Percentiles rank a stretch among this genome's conserved stretches.
These are phyloP conservation scores for Lophotriccus pileatus DNA, from an alignment of 2,797 vertebrate genomes.

Conservation along the genomic window DNA sequence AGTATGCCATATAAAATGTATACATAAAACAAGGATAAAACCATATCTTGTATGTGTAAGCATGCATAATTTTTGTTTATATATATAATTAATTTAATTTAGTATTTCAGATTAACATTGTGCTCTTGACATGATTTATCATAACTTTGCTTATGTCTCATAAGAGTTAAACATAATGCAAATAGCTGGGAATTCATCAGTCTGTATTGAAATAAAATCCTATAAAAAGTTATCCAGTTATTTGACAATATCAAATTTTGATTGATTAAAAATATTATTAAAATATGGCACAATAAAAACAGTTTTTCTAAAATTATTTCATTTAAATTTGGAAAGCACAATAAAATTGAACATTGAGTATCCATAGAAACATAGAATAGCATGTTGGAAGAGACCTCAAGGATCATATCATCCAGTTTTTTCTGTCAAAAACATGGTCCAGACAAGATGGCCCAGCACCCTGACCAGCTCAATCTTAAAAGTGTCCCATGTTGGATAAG, in stretches of 20 bases:
- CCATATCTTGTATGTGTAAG: background rate
- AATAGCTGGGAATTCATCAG: background rate
- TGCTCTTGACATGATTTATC: background rate
- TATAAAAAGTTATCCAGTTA: background rate
- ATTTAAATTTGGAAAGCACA: background rate
- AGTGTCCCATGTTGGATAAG: background rate
- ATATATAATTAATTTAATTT: background rate
- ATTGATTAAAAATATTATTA: background rate
- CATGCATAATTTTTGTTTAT: background rate
- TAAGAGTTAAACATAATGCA: background rate
- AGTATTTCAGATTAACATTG: background rate
- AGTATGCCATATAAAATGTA: background rate
- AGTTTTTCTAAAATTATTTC: background rate
- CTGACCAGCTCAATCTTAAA: background rate
- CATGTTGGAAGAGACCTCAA: background rate
- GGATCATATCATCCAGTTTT: background rate
- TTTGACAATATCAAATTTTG: background rate
- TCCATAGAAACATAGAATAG: background rate
- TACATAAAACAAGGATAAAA: background rate
- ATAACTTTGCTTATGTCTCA: background rate
- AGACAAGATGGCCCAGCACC: background rate
- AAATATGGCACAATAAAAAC: background rate
- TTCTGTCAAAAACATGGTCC: background rate
- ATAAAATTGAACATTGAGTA: background rate
- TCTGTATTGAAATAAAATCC: background rate